phyloP scores from a whole-genome alignment of 2,888 invertebrate genomes.

The Halocaridina rubra region DNA sequence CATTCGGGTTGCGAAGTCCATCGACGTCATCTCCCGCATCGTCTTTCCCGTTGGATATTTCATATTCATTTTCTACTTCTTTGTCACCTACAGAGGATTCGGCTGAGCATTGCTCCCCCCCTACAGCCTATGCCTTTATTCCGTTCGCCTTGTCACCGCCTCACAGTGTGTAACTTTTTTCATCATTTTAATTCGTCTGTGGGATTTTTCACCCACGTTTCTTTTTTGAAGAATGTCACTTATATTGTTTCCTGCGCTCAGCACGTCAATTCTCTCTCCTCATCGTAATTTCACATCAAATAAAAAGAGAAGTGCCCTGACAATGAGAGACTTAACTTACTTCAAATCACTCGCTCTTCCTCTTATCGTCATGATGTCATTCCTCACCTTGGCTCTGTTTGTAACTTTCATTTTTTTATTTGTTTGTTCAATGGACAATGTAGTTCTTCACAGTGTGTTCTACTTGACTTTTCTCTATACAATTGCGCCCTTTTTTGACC shows the following conservation, averaged over 20 bases:
- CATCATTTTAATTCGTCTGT: background rate
- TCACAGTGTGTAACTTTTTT: background rate
- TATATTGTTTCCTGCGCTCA: background rate
- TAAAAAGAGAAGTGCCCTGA: conserved; percentile 18
- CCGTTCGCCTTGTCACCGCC: background rate
- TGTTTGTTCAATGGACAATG: no score
- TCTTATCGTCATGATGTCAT: no score
- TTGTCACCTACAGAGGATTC: conserved; percentile 91
- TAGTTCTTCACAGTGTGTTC: no score
- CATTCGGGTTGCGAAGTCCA: conserved; percentile 68
- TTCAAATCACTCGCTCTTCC: no score
- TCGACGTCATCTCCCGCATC: conserved; percentile 93
- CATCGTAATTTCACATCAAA: no score
- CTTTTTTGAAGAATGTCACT: background rate
- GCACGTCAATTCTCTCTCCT: no score
- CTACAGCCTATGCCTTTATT: background rate
- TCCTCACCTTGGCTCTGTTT: no score
- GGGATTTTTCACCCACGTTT: no score
- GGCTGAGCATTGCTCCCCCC: background rate
- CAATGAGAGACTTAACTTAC: no score
- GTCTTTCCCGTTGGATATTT: conserved; percentile 93
- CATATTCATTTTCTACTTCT: conserved; percentile 94
- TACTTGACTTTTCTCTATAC: background rate
- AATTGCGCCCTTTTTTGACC: no score
- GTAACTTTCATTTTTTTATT: background rate